phyloP scores from a whole-genome alignment of 2,113 vertebrate genomes.

The Zosterops japonicus region DNA sequence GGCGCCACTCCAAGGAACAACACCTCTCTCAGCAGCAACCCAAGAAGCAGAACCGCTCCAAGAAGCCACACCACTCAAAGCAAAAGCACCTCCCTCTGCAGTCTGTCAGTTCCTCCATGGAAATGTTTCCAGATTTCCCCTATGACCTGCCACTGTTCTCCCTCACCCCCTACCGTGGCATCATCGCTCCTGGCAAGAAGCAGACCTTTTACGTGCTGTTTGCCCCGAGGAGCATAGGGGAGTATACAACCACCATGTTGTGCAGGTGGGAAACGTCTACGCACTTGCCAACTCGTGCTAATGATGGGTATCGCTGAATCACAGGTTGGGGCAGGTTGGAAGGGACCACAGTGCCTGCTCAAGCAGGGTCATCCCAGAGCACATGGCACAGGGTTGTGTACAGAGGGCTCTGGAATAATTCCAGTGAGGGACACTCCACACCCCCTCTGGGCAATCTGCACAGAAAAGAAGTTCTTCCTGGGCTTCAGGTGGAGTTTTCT shows the following conservation, averaged over 20 bases:
- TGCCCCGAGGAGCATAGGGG: conserved; percentile 74
- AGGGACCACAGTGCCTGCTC: neutral
- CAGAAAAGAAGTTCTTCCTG: neutral
- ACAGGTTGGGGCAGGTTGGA: neutral
- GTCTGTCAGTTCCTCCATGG: conserved; percentile 22
- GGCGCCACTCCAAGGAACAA: rapidly evolving
- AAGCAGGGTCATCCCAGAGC: neutral
- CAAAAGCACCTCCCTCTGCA: neutral
- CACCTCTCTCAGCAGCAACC: neutral
- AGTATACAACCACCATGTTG: conserved; percentile 76
- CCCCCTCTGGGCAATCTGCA: neutral
- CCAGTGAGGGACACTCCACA: neutral
- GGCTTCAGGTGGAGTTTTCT: neutral
- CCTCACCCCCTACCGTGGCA: conserved; percentile 77
- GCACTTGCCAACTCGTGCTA: rapidly evolving
- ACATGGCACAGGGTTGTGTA: neutral
- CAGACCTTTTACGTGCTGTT: conserved; percentile 81
- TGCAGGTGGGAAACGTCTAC: conserved; percentile 80
- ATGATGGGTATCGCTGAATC: neutral
- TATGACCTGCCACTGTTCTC: conserved; percentile 72
- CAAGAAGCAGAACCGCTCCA: neutral
- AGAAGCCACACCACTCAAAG: rapidly evolving
- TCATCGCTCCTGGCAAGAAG: conserved; percentile 66
- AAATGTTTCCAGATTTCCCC: neutral
- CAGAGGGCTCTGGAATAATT: neutral